Percentiles rank a stretch among this genome's conserved stretches.
These are phyloP conservation scores for Indicator maculatus DNA, from an alignment of 2,113 vertebrate species.

Conservation along the genomic window DNA sequence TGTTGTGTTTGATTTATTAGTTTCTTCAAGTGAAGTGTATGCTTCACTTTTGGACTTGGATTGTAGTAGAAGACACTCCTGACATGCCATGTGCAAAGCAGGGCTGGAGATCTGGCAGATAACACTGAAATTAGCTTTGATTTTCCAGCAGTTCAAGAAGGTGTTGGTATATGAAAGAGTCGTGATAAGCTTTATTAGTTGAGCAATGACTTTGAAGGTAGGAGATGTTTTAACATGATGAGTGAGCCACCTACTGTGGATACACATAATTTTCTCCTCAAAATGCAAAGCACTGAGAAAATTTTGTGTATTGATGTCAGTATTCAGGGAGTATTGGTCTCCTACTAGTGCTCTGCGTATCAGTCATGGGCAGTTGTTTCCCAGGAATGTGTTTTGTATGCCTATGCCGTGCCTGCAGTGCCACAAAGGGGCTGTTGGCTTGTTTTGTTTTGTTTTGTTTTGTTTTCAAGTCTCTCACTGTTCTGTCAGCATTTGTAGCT, in stretches of 20 bases:
- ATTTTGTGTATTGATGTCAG: background rate
- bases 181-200: background rate
- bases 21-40: background rate
- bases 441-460: background rate
- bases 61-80: background rate
- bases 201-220: background rate
- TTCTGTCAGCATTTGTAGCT: background rate
- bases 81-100: background rate
- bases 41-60: background rate
- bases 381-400: background rate
- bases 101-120: background rate
- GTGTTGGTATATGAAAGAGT: background rate
- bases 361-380: background rate
- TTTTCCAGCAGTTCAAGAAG: background rate
- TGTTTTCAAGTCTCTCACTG: background rate
- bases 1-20: background rate
- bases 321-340: background rate
- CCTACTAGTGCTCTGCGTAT: background rate
- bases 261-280: background rate
- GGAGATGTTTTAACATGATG: background rate
- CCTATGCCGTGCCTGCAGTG: background rate
- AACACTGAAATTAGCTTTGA: background rate
- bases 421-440: background rate
- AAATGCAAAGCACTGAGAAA: background rate
- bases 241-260: too few relatives aligned